Conservation (phyloP, 2,797 vertebrate genomes). For the Phoxinus dragarum region DNA sequence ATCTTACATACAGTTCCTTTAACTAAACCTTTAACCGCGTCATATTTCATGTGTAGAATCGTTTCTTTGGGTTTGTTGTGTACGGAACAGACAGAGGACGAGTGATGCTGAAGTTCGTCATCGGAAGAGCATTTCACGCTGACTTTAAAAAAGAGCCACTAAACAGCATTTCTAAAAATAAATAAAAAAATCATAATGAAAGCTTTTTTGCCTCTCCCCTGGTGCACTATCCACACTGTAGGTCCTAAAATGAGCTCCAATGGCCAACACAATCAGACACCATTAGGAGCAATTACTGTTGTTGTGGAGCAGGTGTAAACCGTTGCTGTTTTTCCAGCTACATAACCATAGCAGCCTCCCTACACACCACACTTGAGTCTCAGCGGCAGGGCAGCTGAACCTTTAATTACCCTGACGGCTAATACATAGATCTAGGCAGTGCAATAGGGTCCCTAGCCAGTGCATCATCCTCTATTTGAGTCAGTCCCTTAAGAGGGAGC, state of each 20-base stretch:
- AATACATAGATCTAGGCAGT: not conserved
- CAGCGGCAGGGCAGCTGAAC: conserved; percentile 15
- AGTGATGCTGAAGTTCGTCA: not conserved
- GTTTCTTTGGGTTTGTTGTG: not conserved
- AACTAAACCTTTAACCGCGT: not conserved
- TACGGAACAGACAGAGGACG: not conserved
- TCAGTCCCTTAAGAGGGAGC: conserved; percentile 16
- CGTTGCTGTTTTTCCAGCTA: conserved; percentile 64
- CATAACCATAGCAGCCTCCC: conserved; percentile 62
- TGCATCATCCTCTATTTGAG: conserved; percentile 11
- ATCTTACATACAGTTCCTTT: too few relatives aligned
- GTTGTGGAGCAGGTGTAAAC: conserved; percentile 40
- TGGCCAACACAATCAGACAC: conserved; percentile 66
- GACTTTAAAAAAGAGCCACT: not conserved
- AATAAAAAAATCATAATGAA: not conserved
- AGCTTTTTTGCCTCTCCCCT: conserved; percentile 12
- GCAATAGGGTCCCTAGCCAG: conserved; percentile 23
- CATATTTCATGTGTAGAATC: not conserved
- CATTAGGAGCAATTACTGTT: conserved; percentile 54
- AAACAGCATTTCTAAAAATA: not conserved
- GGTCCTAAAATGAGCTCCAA: conserved; percentile 27
- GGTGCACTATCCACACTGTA: conserved; percentile 15
- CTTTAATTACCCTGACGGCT: conserved; percentile 31
- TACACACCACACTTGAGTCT: conserved; percentile 41
- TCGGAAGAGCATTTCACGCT: not conserved